These are phyloP conservation scores for Ephydatia muelleri DNA, from an alignment of 37 sponge, comb jelly and placozoan species.

Conservation along the genomic window DNA sequence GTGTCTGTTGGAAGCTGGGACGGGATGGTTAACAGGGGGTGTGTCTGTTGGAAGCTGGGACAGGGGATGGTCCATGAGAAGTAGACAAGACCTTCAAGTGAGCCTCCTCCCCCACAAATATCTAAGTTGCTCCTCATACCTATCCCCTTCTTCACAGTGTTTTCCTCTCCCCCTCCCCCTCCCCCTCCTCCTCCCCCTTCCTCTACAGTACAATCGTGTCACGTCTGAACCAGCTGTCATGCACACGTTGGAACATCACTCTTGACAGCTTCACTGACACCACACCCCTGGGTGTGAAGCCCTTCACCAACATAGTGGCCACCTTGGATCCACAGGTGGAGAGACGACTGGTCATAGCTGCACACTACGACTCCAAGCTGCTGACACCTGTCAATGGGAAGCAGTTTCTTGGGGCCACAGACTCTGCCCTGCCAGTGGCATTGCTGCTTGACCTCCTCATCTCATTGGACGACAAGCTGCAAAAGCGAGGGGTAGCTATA, in stretches of 20 bases:
- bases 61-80: too few relatives aligned
- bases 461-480: conserved; percentile 70
- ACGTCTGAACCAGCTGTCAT: conserved; percentile 66
- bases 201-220: conserved; percentile 76
- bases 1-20: too few relatives aligned
- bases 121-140: too few relatives aligned
- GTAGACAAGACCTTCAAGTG: too few relatives aligned
- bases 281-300: conserved; percentile 75
- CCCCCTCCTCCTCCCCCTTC: not conserved
- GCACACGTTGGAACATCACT: conserved; percentile 82
- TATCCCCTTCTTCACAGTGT: too few relatives aligned
- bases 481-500: conserved; percentile 57
- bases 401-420: conserved; percentile 91
- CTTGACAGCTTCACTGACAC: conserved; percentile 65
- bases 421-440: conserved; percentile 97
- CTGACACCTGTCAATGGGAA: conserved; percentile 20
- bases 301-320: conserved; percentile 92
- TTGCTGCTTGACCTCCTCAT: conserved; percentile 85
- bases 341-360: conserved; percentile 72
- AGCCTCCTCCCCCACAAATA: too few relatives aligned
- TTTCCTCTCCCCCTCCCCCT: not conserved
- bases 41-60: too few relatives aligned
- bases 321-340: conserved; percentile 85
- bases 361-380: conserved; percentile 93
- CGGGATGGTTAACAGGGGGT: too few relatives aligned